Evolutionary conservation across 2,113 vertebrate genomes (phyloP).

Genomic region (Gavia stellata): DNA sequence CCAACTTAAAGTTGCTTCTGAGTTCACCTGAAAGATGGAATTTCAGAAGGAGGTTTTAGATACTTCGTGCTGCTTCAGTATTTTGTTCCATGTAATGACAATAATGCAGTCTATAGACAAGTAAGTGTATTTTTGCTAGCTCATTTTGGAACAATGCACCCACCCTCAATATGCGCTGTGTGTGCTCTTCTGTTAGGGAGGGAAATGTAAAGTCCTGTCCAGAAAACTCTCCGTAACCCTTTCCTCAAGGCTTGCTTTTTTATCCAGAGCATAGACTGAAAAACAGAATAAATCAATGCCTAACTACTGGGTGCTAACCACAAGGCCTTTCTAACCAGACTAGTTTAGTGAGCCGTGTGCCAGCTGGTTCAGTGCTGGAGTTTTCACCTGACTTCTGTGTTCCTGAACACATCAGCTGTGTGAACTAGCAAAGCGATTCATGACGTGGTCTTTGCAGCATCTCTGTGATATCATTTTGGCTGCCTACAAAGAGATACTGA

Average conservation of each 20-base stretch:
- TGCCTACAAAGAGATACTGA: not conserved
- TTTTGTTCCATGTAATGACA: not conserved
- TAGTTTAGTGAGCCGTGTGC: not conserved
- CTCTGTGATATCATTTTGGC: not conserved
- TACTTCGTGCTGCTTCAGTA: not conserved
- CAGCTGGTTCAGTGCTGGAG: not conserved
- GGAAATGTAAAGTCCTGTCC: not conserved
- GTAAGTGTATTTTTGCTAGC: not conserved
- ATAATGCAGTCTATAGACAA: not conserved
- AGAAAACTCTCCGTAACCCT: not conserved
- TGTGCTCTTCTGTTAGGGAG: not conserved
- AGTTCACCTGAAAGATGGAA: not conserved
- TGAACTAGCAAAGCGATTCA: not conserved
- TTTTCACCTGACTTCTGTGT: not conserved
- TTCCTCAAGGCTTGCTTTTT: not conserved
- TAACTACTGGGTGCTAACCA: not conserved
- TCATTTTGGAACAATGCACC: not conserved
- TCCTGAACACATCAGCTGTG: not conserved
- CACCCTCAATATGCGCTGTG: not conserved
- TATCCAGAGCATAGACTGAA: not conserved
- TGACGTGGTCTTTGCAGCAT: not conserved
- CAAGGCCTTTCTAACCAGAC: not conserved
- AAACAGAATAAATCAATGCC: not conserved
- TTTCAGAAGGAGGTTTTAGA: not conserved
- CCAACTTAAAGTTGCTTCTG: not conserved